Evolutionary conservation across 2,797 vertebrate species (phyloP).

Genomic region (Poliocrania exsul): DNA sequence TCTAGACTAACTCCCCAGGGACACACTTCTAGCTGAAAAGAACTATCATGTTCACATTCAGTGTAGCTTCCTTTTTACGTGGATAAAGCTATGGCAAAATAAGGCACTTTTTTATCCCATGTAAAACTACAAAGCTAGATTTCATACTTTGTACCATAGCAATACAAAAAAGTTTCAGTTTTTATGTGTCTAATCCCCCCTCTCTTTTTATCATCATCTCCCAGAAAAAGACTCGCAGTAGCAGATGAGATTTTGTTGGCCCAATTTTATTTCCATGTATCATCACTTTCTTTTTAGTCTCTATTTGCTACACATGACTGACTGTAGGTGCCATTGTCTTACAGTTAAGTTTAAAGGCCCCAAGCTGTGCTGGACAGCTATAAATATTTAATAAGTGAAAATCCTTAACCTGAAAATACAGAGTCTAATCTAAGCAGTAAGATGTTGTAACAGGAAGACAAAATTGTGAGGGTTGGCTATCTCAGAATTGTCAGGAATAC

Average conservation of each 20-base stretch:
- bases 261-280: neutral
- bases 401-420: neutral
- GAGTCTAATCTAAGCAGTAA: neutral
- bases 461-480: neutral
- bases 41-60: neutral
- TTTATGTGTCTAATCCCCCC: accelerated
- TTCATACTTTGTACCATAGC: neutral
- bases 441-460: neutral
- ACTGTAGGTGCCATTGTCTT: neutral
- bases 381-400: neutral
- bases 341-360: neutral
- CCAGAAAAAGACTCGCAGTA: neutral
- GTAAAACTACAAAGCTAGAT: neutral
- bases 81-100: neutral
- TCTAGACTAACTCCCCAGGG: neutral
- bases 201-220: neutral
- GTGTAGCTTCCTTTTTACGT: neutral
- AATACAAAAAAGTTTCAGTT: neutral
- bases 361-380: neutral
- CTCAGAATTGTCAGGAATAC: neutral
- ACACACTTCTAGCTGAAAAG: neutral
- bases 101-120: neutral
- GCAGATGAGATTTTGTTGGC: neutral
- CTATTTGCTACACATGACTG: neutral
- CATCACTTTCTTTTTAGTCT: neutral